Evolutionary conservation across 2,888 invertebrate genomes (phyloP).

Genomic region (Agrotis exclamationis): DNA sequence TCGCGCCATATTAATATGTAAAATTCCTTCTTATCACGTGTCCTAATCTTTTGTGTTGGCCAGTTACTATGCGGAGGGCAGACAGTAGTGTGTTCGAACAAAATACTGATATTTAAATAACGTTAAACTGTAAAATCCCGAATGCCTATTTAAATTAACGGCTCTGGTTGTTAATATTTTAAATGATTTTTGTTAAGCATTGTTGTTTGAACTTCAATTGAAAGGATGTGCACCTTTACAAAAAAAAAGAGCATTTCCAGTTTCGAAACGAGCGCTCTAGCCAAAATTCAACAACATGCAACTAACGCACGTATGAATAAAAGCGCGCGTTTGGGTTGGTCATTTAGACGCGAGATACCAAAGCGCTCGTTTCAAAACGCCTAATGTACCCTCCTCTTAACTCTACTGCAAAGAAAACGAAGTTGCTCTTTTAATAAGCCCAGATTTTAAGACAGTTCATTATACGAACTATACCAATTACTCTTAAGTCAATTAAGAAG

Average conservation of each 20-base stretch:
- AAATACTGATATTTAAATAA: slow-evolving; percentile 11
- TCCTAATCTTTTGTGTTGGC: slow-evolving; percentile 30
- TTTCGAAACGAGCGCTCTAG: no score
- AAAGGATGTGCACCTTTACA: not conserved
- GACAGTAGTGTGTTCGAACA: slow-evolving; percentile 17
- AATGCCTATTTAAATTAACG: not conserved
- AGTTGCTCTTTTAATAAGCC: slow-evolving; percentile 20
- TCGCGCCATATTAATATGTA: slow-evolving; percentile 26
- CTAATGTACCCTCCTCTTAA: not conserved
- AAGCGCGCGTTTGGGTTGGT: no score
- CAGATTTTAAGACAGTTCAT: slow-evolving; percentile 30
- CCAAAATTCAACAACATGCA: no score
- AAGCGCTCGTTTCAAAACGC: not conserved
- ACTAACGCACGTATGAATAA: not conserved
- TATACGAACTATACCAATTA: slow-evolving; percentile 46
- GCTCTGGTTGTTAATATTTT: not conserved
- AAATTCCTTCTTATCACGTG: slow-evolving; percentile 38
- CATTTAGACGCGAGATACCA: no score
- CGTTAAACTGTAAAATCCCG: not conserved
- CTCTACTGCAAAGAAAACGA: not conserved
- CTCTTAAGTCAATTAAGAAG: slow-evolving; percentile 46
- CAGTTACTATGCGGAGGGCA: slow-evolving; percentile 19
- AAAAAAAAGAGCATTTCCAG: no score
- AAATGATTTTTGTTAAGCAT: not conserved
- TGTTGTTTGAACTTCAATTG: not conserved